Evolutionary conservation across 2,113 vertebrate species (phyloP).

Genomic region (Rhinolophus sinicus): DNA sequence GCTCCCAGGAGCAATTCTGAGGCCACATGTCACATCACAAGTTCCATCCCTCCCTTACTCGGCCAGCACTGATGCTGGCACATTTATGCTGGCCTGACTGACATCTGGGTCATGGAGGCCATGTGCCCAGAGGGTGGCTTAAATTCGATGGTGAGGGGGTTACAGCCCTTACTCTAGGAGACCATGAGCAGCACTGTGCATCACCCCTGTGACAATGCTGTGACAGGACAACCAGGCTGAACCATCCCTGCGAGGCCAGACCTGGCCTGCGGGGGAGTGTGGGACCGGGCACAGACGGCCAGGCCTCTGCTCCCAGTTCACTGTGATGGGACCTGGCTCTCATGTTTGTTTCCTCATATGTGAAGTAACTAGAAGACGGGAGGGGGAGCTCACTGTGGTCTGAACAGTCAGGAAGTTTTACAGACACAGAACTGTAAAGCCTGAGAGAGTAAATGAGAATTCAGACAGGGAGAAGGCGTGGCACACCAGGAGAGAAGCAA

Average conservation of each 20-base stretch:
- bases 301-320: neutral
- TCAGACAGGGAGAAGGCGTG: neutral
- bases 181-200: accelerated
- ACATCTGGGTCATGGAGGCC: neutral
- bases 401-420: neutral
- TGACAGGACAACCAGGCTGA: accelerated
- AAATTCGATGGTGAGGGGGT: neutral
- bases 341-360: neutral
- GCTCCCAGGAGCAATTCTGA: accelerated
- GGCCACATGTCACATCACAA: neutral
- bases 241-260: accelerated
- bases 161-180: too few species aligned
- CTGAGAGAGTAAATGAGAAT: neutral
- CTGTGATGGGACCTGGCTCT: neutral
- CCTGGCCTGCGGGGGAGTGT: neutral
- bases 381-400: neutral
- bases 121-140: neutral
- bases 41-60: too few species aligned
- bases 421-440: neutral
- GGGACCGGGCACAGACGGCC: neutral
- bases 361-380: slow-evolving; percentile 20
- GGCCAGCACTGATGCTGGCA: neutral
- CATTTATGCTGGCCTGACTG: accelerated
- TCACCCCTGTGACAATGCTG: accelerated
- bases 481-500: neutral